Conservation (phyloP, 2,113 vertebrate genomes). For the Cyanistes caeruleus region DNA sequence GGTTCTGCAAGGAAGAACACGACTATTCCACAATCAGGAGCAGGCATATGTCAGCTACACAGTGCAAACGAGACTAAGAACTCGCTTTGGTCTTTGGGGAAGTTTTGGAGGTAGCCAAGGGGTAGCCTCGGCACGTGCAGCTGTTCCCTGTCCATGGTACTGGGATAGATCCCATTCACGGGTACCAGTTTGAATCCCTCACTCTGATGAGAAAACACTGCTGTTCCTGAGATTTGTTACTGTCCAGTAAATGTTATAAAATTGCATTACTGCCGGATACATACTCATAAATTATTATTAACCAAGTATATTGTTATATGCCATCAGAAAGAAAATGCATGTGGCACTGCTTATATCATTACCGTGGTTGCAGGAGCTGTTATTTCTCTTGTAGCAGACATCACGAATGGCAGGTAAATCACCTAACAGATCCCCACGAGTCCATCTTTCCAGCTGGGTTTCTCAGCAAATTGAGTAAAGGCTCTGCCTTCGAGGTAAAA, state of each 20-base stretch:
- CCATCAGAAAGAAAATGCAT: not conserved
- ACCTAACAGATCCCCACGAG: not conserved
- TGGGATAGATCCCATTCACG: accelerated
- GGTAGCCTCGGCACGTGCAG: accelerated
- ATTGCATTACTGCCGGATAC: not conserved
- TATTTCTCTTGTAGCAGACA: not conserved
- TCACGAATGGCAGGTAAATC: not conserved
- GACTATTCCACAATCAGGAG: not conserved
- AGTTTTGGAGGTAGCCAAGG: accelerated
- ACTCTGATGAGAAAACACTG: not conserved
- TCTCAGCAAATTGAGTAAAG: not conserved
- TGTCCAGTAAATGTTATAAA: not conserved
- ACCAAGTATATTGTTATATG: not conserved
- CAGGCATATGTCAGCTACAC: not conserved
- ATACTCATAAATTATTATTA: not conserved
- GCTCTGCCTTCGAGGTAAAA: not conserved
- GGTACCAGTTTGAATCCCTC: accelerated
- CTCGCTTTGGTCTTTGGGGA: not conserved
- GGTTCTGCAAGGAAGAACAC: not conserved
- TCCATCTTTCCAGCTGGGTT: not conserved
- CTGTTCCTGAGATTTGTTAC: not conserved
- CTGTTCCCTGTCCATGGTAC: not conserved
- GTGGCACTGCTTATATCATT: not conserved
- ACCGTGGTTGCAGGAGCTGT: not conserved
- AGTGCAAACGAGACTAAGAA: not conserved